Conservation (phyloP, 2,888 invertebrate species). For the Amorpha juglandis region DNA sequence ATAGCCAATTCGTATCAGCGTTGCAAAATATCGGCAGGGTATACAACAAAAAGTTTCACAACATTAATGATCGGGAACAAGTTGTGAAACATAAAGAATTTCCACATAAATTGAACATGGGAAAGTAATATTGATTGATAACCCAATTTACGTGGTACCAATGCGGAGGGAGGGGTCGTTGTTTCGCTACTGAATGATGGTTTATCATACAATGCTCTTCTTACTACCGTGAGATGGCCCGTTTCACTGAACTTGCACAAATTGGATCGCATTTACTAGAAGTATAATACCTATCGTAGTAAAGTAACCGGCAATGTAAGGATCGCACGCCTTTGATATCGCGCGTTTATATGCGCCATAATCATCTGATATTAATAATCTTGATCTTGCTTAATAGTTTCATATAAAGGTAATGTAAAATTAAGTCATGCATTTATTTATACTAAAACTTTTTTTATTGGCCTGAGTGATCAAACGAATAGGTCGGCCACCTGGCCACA, state of each 20-base stretch:
- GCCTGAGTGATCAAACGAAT: too few species aligned
- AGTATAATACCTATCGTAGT: conserved; percentile 47
- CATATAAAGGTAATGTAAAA: background rate
- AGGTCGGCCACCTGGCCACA: too few species aligned
- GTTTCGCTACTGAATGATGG: conserved; percentile 49
- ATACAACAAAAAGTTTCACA: conserved; percentile 38
- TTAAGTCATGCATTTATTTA: background rate
- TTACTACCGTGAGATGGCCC: conserved; percentile 33
- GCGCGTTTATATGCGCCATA: conserved; percentile 1
- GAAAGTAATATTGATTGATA: conserved; percentile 68
- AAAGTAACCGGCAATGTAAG: conserved; percentile 37
- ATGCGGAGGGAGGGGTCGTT: conserved; percentile 45
- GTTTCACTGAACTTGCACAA: conserved; percentile 52
- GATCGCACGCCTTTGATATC: conserved; percentile 26
- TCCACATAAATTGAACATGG: conserved; percentile 55
- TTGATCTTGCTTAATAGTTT: conserved; percentile 21
- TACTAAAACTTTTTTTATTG: background rate
- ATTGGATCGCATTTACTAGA: conserved; percentile 56
- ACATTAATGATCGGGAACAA: conserved; percentile 45
- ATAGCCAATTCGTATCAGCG: background rate
- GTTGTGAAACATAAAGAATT: conserved; percentile 49
- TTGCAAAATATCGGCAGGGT: background rate
- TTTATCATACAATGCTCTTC: conserved; percentile 55
- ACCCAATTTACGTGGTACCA: conserved; percentile 55
- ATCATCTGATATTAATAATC: conserved; percentile 29